A percentile compares a stretch with the other conserved stretches of the same genome.
Evolutionary conservation across 2,113 vertebrate genomes (phyloP).

Genomic region (Varanus komodoensis): DNA sequence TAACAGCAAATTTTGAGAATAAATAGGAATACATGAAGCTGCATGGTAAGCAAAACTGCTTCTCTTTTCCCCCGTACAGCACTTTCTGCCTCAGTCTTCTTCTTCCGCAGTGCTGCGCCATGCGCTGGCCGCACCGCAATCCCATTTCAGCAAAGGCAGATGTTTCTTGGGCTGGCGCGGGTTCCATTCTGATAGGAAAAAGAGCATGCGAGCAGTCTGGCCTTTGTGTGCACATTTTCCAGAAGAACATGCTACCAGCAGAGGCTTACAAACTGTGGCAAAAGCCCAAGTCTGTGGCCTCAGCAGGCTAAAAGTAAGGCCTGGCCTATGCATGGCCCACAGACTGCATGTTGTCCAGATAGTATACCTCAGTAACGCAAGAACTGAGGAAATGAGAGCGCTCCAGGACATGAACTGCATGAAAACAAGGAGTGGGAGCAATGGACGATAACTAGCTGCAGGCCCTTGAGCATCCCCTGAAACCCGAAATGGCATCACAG

Average conservation of each 20-base stretch:
- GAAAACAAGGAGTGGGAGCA: not conserved
- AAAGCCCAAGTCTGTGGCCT: no score
- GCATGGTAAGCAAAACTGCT: not conserved
- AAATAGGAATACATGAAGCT: not conserved
- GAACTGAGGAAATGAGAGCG: not conserved
- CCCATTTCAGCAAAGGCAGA: not conserved
- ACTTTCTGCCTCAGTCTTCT: not conserved
- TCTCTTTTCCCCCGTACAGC: not conserved
- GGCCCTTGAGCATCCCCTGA: not conserved
- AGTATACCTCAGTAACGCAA: not conserved
- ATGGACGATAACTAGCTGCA: not conserved
- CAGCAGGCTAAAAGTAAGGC: no score
- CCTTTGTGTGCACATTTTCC: no score
- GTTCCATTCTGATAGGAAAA: no score
- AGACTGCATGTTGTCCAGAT: not conserved
- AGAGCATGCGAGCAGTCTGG: no score
- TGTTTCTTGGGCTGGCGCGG: no score
- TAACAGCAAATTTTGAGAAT: not conserved
- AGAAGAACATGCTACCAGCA: no score
- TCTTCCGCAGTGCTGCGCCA: not conserved
- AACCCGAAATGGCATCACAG: not conserved
- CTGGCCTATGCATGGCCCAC: no score
- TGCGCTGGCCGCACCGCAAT: no score
- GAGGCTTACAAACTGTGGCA: no score
- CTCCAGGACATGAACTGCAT: not conserved